A percentile compares a stretch with the other conserved stretches of the same genome.
These are phyloP conservation scores for Odontesthes bonariensis DNA, from an alignment of 2,113 vertebrate genomes.

Conservation along the genomic window DNA sequence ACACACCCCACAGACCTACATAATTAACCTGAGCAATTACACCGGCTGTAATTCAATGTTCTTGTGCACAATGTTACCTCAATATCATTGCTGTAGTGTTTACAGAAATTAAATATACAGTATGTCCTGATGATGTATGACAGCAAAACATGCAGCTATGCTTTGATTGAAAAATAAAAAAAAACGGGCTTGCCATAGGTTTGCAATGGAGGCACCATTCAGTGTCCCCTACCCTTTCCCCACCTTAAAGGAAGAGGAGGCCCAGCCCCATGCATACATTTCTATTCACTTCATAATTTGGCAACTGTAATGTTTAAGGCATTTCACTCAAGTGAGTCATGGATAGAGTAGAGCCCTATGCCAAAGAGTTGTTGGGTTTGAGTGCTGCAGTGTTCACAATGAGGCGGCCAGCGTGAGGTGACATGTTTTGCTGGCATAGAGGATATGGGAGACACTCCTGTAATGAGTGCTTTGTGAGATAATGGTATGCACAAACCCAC, in stretches of 20 bases:
- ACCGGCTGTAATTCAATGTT: conserved; percentile 46
- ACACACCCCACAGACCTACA: not conserved
- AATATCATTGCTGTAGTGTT: conserved; percentile 42
- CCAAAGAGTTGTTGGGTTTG: conserved; percentile 66
- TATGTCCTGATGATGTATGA: conserved; percentile 35
- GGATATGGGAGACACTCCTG: conserved; percentile 72
- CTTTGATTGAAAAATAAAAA: no score
- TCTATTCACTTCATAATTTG: conserved; percentile 70
- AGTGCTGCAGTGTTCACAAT: conserved; percentile 53
- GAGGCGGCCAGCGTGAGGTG: conserved; percentile 73
- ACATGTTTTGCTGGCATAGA: conserved; percentile 79
- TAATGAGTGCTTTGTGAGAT: conserved; percentile 80
- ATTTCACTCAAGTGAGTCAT: conserved; percentile 82
- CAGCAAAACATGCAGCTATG: conserved; percentile 35
- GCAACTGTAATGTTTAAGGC: conserved; percentile 62
- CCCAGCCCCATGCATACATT: conserved; percentile 57
- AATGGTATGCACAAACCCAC: conserved; percentile 74
- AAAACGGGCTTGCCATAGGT: conserved; percentile 29
- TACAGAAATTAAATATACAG: conserved; percentile 50
- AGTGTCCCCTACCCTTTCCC: not conserved
- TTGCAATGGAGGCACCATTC: not conserved
- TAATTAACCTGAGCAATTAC: conserved; percentile 55
- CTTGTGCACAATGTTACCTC: conserved; percentile 31
- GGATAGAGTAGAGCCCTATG: conserved; percentile 51
- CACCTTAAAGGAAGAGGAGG: conserved; percentile 49